phyloP scores from a whole-genome alignment of 2,888 invertebrate genomes.

The Drosophila merina region DNA sequence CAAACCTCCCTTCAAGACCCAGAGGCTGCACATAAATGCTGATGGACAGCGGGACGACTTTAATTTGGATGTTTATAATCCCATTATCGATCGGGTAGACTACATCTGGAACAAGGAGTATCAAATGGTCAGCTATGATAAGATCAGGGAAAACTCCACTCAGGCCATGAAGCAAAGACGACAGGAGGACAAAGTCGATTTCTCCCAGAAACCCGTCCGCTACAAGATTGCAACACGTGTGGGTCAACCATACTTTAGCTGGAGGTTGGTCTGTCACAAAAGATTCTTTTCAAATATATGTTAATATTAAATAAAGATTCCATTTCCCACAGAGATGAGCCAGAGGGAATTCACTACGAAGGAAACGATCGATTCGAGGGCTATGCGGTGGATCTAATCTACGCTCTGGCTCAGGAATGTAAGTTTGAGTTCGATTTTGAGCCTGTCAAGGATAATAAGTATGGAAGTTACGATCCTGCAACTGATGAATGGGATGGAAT shows the following conservation, averaged over 20 bases:
- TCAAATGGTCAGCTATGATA: conserved; percentile 65
- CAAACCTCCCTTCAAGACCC: conserved; percentile 86
- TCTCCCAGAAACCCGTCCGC: conserved; percentile 86
- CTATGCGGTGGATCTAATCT: conserved; percentile 95
- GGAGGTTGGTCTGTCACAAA: conserved; percentile 78
- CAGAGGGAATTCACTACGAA: conserved; percentile 81
- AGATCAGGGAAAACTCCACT: conserved; percentile 69
- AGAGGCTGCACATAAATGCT: conserved; percentile 84
- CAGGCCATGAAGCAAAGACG: conserved; percentile 80
- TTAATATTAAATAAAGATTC: not conserved
- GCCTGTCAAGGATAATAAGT: conserved; percentile 88
- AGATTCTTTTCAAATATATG: not conserved
- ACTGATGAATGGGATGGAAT: conserved; percentile 92
- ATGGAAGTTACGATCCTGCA: conserved; percentile 88
- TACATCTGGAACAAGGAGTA: conserved; percentile 81
- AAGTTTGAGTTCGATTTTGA: conserved; percentile 89
- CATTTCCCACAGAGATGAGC: conserved; percentile 51
- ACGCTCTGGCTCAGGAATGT: conserved; percentile 89
- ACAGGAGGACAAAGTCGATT: conserved; percentile 83
- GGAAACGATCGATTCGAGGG: conserved; percentile 94
- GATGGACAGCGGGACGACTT: conserved; percentile 86
- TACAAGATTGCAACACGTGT: conserved; percentile 89
- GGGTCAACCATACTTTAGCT: conserved; percentile 89
- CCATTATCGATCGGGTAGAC: conserved; percentile 82
- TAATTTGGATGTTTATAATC: conserved; percentile 85